Percentiles rank a stretch among this genome's conserved stretches.
phyloP scores from a whole-genome alignment of 2,113 vertebrate genomes.

The Laterallus jamaicensis region DNA sequence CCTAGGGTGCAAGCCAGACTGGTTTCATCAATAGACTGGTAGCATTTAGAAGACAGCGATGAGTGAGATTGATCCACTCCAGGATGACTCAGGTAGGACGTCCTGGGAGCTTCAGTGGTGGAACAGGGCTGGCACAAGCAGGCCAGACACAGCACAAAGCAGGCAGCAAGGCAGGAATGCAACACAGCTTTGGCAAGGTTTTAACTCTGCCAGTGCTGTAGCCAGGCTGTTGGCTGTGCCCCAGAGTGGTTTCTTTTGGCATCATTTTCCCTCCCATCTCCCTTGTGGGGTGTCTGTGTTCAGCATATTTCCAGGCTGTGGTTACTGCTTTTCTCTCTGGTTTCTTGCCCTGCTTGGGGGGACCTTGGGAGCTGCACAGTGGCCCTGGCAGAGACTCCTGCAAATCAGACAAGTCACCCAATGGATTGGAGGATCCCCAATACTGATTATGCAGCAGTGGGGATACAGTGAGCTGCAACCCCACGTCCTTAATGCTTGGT shows the following conservation, averaged over 20 bases:
- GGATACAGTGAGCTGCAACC: neutral
- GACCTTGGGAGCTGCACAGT: neutral
- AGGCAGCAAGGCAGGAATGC: neutral
- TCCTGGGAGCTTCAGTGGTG: neutral
- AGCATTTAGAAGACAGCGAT: neutral
- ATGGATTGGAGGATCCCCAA: accelerated
- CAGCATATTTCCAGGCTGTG: neutral
- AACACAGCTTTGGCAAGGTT: neutral
- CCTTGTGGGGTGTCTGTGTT: neutral
- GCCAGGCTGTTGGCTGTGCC: neutral
- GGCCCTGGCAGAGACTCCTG: neutral
- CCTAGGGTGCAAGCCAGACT: neutral
- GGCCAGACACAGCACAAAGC: neutral
- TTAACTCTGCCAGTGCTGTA: neutral
- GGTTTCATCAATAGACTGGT: neutral
- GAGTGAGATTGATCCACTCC: neutral
- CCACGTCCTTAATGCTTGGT: neutral
- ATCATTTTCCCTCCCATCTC: neutral
- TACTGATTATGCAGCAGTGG: neutral
- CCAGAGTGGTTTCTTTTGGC: neutral
- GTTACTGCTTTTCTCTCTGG: neutral
- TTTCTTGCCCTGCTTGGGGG: neutral
- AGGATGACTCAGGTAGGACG: neutral
- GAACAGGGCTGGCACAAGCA: neutral
- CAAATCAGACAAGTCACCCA: neutral